Conservation (phyloP, 2,113 vertebrate genomes). For the Bos taurus region ARS-UCD2.0 NC_037340.1:58809501-58810000, state of each 20-base stretch:
- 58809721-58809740: not conserved
- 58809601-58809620: too few relatives aligned
- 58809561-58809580: too few relatives aligned
- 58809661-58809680: not conserved
- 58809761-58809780: not conserved
- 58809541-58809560: too few relatives aligned
- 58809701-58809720: not conserved
- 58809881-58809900: not conserved
- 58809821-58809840: not conserved
- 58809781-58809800: not conserved
- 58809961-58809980: not conserved
- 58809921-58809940: not conserved
- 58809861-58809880: conserved; percentile 53
- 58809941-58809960: not conserved
- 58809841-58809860: too few relatives aligned
- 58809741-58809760: not conserved
- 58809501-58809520: too few relatives aligned
- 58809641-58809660: too few relatives aligned
- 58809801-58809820: not conserved
- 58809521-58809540: too few relatives aligned
- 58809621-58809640: too few relatives aligned
- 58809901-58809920: not conserved
- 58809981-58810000: too few relatives aligned
- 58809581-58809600: too few relatives aligned
- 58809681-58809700: not conserved